Evolutionary conservation across 2,113 vertebrate genomes (phyloP), one percentile per base, ranked within the genome.

Genomic region (Gallinago media): DNA sequence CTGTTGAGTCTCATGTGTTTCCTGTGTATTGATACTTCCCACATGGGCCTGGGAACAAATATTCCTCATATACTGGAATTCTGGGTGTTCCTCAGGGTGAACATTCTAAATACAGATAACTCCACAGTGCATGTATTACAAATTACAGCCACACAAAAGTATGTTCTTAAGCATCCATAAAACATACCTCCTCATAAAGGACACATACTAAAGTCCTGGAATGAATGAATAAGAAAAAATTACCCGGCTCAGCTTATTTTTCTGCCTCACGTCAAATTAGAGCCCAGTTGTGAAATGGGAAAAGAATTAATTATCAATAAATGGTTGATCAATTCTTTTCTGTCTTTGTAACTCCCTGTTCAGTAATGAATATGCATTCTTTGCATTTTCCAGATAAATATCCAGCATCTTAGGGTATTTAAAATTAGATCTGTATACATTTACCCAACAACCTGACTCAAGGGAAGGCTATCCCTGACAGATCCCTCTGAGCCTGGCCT

Each of bases 401-500:
- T 83, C 97, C 92, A 90, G 79, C 89, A 97, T 96, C 97, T 95
- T 95, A 70, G 94, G 91, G 95, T 97, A 97, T 96, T 98, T 98
- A 96, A 97, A 98, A 97, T 98, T 96, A 98, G 95, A 92, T 98
- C 97, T 97, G 92, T 91, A 96, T 97, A 98, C 95, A 96, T 97
- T 95, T 97, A 84, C 36, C n/a, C n/a, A n/a, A n/a, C n/a, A n/a
- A n/a, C n/a, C n/a, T n/a, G n/a, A n/a, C n/a, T n/a, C n/a, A n/a
- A n/a, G n/a, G n/a, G n/a, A n/a, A n/a, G n/a, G n/a, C n/a, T n/a
- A n/a, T n/a, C n/a, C n/a, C n/a, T n/a, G n/a, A n/a, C n/a, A n/a
- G n/a, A n/a, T n/a, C n/a, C n/a, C n/a, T n/a, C n/a, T n/a, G n/a
- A n/a, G n/a, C n/a, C n/a, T n/a, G n/a, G n/a, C n/a, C n/a, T n/a